These are phyloP conservation scores for Gortyna flavago DNA, from an alignment of 2,888 invertebrate species.

Conservation along the genomic window DNA sequence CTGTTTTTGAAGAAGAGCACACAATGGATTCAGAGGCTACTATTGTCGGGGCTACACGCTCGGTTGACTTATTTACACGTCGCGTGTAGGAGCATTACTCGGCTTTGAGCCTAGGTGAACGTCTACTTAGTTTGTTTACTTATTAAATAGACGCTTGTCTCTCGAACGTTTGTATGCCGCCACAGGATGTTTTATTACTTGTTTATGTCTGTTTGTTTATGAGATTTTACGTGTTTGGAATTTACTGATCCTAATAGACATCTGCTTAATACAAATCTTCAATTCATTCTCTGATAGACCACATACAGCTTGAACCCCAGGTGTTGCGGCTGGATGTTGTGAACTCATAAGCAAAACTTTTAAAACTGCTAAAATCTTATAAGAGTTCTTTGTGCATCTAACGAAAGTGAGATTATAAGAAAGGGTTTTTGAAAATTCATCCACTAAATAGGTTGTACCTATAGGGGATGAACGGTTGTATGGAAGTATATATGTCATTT, in stretches of 20 bases:
- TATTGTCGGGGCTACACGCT: slow-evolving; percentile 56
- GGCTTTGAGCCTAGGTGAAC: slow-evolving; percentile 49
- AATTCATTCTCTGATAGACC: background rate
- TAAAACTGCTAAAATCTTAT: background rate
- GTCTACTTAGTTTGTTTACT: slow-evolving; percentile 51
- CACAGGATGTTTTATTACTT: slow-evolving; percentile 27
- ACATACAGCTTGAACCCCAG: background rate
- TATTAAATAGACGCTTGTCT: slow-evolving; percentile 51
- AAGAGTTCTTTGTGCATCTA: background rate
- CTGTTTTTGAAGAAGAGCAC: slow-evolving; percentile 65
- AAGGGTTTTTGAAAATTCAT: background rate
- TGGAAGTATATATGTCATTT: background rate
- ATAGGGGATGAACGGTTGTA: background rate
- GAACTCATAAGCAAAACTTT: background rate
- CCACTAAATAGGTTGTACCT: background rate
- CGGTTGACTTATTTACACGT: slow-evolving; percentile 62
- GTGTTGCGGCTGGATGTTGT: no score
- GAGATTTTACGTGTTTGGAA: background rate
- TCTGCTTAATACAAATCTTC: background rate
- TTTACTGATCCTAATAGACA: background rate
- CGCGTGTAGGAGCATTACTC: slow-evolving; percentile 41
- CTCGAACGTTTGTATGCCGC: slow-evolving; percentile 21
- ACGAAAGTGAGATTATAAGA: background rate
- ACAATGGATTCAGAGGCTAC: slow-evolving; percentile 64
- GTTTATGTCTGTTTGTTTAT: slow-evolving; percentile 12